Evolutionary conservation across 53 echinoderm and acorn worm genomes (phyloP), one percentile per base, ranked within the genome.

Genomic region (Crossaster papposus): DNA sequence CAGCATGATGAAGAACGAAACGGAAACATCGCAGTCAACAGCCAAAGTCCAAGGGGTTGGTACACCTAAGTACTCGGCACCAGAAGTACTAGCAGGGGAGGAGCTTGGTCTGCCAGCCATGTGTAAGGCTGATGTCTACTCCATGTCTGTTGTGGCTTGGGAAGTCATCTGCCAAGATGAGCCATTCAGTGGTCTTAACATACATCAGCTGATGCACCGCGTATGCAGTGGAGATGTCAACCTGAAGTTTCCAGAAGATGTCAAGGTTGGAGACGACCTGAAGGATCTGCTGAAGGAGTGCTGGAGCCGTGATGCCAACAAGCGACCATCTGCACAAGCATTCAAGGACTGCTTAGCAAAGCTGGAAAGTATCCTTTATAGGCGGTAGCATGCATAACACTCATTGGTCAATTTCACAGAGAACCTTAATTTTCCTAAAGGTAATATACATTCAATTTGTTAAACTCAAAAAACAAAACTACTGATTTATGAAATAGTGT

Each of bases 51-150:
- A 63, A 32, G 79, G 78, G 22, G 70, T 90, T 22, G 93, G 93
- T 9, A 93, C 93, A 6, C 93, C 93, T 2, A 82, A 90, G 50
- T 93, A 93, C 78, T 93, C 93, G 9, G 93, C 93, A 13, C 93
- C 93, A 12, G 93, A 93, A 31, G 93, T 93, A 5, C 52, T 93
- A 11, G 54, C 79, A 0, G 93, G 93, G 23, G 85, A 79, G 44
- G 53, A 85, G 44, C 90, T 93, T 35, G 33, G 30, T 31, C 53
- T 51, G 30, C 33, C 24, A 3, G 90, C 72, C 52, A 93, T 93
- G 93, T 78, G 91, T 72, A 90, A 90, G 54, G 90, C 93, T 14
- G 93, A 93, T 58, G 64, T 93, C 55, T 93, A 90, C 79, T 93
- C 93, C 18, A 77, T 85, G 71, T 68, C 84, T 26, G 17, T 93